phyloP scores from a whole-genome alignment of 2,113 vertebrate genomes.

The Myocastor coypus region DNA sequence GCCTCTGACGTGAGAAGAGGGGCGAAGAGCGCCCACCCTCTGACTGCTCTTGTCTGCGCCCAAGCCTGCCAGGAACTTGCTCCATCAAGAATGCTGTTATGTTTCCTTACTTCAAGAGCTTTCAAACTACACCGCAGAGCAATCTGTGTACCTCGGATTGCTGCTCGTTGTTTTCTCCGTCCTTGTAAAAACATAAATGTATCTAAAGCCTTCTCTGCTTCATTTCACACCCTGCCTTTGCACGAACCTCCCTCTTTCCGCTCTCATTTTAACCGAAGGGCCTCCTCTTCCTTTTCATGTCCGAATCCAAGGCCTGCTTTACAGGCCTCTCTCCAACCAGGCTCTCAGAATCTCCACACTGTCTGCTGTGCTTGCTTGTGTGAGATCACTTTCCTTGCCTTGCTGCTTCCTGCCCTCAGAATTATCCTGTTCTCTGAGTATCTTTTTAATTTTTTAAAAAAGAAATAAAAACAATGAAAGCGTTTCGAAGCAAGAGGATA shows the following conservation, averaged over 20 bases:
- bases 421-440: not conserved
- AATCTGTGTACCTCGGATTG: not conserved
- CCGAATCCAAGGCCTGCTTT: not conserved
- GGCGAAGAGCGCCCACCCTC: not conserved
- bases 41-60: fast-evolving
- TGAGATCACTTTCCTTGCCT: not conserved
- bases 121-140: not conserved
- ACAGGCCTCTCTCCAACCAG: not conserved
- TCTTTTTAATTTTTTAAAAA: not conserved
- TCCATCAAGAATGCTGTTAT: not conserved
- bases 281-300: not conserved
- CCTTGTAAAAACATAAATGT: not conserved
- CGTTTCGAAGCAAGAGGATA: too few relatives aligned
- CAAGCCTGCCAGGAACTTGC: not conserved
- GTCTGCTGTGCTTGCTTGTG: not conserved
- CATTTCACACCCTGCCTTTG: not conserved
- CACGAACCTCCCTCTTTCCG: not conserved
- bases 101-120: not conserved
- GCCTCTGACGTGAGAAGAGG: not conserved
- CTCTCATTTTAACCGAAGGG: not conserved
- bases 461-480: too few relatives aligned
- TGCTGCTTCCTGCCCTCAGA: not conserved
- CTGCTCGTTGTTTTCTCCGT: not conserved
- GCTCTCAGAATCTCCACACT: not conserved
- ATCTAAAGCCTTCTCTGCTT: not conserved